Conservation (phyloP, 1,140 invertebrate genomes). For the Drosophila tristis region DNA sequence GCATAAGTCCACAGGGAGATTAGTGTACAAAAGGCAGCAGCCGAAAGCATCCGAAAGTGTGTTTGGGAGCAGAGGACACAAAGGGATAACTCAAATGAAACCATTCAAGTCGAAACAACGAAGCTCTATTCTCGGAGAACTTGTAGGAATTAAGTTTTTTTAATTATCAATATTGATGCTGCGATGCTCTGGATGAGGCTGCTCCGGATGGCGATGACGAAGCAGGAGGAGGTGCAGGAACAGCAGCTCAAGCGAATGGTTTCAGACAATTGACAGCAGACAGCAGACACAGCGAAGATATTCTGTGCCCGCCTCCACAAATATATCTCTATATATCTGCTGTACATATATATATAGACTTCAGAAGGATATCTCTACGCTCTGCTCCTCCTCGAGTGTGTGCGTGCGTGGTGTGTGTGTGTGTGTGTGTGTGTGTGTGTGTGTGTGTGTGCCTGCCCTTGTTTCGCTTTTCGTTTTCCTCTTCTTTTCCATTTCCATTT, state of each 20-base stretch:
- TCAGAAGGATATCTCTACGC: slow-evolving; percentile 40
- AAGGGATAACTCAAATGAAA: slow-evolving; percentile 29
- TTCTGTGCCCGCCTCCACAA: not conserved
- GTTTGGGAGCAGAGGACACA: slow-evolving; percentile 8
- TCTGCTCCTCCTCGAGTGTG: slow-evolving; percentile 25
- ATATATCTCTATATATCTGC: slow-evolving; percentile 45
- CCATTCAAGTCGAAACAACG: slow-evolving; percentile 53
- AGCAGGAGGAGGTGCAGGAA: slow-evolving; percentile 15
- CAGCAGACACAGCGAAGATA: not conserved
- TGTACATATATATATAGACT: slow-evolving; percentile 28
- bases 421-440: slow-evolving; percentile 32
- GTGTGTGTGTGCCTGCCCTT: slow-evolving; percentile 42
- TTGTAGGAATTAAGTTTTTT: slow-evolving; percentile 66
- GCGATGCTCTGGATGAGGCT: slow-evolving; percentile 6
- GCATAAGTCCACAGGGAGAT: slow-evolving; percentile 77
- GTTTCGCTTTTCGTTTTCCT: slow-evolving; percentile 43
- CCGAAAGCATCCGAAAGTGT: slow-evolving; percentile 1
- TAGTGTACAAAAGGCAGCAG: slow-evolving; percentile 34
- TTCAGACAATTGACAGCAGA: slow-evolving; percentile 56
- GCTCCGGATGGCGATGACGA: too few species aligned
- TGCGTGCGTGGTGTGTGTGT: slow-evolving; percentile 33
- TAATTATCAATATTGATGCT: slow-evolving; percentile 54
- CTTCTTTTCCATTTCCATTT: slow-evolving; percentile 47
- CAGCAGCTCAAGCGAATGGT: slow-evolving; percentile 26
- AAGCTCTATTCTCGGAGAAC: slow-evolving; percentile 18